Percentiles rank a stretch among this genome's conserved stretches.
Conservation (phyloP, 2,888 invertebrate genomes). For the Trypoxylon attenuatum region DNA sequence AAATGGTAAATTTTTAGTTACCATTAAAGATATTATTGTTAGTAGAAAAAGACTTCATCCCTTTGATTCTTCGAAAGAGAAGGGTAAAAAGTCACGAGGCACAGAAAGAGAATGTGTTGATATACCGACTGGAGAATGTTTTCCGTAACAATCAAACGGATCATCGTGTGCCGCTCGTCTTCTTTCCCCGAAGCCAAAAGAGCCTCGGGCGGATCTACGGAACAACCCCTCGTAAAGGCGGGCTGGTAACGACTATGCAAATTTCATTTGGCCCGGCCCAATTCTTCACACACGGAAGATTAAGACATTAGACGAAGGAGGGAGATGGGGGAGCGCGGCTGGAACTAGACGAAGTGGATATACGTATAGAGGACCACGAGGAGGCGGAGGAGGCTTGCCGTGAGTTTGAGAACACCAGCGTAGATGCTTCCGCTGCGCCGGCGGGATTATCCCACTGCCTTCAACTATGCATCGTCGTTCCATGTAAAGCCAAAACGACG, state of each 20-base stretch:
- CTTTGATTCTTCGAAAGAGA: too few relatives aligned
- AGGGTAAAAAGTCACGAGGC: too few relatives aligned
- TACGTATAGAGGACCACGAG: conserved; percentile 8
- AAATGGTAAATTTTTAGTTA: too few relatives aligned
- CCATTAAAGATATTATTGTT: too few relatives aligned
- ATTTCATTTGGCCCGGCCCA: conserved; percentile 63
- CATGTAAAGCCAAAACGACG: conserved; percentile 43
- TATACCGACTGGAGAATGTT: conserved; percentile 27
- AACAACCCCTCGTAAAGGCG: conserved; percentile 54
- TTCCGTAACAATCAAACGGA: conserved; percentile 47
- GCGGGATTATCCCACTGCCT: conserved; percentile 44
- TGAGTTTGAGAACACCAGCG: conserved; percentile 26
- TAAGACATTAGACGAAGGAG: conserved; percentile 62
- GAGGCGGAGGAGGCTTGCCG: conserved; percentile 26
- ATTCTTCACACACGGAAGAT: conserved; percentile 66
- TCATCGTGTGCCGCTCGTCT: conserved; percentile 32
- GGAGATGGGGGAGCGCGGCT: conserved; percentile 23
- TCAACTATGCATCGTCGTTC: conserved; percentile 42
- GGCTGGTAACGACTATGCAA: conserved; percentile 65
- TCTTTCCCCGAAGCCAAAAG: conserved; percentile 42
- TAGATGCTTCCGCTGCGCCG: conserved; percentile 43
- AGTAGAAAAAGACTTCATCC: too few relatives aligned
- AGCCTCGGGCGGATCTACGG: conserved; percentile 41
- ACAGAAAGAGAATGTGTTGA: background rate
- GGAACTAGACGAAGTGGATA: conserved; percentile 40